Base-by-base conservation (phyloP, 2,113 vertebrate genomes). In the Catharus minimus region DNA sequence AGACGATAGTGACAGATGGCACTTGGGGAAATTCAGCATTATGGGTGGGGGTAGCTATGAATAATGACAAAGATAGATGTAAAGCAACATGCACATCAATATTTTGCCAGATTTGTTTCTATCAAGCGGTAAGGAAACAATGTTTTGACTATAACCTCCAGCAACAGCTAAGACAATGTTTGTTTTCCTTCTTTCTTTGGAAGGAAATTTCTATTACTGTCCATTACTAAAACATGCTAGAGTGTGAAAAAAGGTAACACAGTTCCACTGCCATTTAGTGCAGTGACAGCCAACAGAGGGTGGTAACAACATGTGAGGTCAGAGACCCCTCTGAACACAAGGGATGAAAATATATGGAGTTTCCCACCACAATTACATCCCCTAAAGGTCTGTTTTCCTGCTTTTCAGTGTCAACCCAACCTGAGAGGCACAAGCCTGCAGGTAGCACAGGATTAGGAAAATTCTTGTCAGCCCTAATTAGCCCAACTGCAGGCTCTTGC, bases 61-160 rank as follows among this genome's bases (percentile, higher is more conserved):
- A 91, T 92, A 89, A 88, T 39, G 58, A 90, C 91, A 93, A 92
- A 85, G 71, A 90, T 56, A 90, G 81, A 92, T 53, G 79, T 47
- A 82, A 88, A 94, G 32, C 49, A 93, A 92, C 89, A 57, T 49
- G 41, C 81, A 84, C 82, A 84, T 89, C 94, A 95, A 87, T 93
- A 95, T 95, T 95, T 95, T 89, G 78, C 84, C 84, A 95, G 66
- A 66, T 91, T 93, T 92, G 32, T 87, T 90, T 72, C 93, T 76
- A 72, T 13, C 33, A 91, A 95, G 82, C 13, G 26, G 90, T 86
- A 86, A 89, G 80, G 74, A 75, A 93, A 76, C 49, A 68, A 65
- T 82, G 62, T 91, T 95, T 92, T 92, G 78, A 84, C 89, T 95
- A n/a, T 72, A 93, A 91, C 78, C 78, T 92, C 67, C 66, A 87